These are phyloP conservation scores for Mongoloraphidia duomilia DNA, from an alignment of 2,888 invertebrate genomes.

Conservation along the genomic window DNA sequence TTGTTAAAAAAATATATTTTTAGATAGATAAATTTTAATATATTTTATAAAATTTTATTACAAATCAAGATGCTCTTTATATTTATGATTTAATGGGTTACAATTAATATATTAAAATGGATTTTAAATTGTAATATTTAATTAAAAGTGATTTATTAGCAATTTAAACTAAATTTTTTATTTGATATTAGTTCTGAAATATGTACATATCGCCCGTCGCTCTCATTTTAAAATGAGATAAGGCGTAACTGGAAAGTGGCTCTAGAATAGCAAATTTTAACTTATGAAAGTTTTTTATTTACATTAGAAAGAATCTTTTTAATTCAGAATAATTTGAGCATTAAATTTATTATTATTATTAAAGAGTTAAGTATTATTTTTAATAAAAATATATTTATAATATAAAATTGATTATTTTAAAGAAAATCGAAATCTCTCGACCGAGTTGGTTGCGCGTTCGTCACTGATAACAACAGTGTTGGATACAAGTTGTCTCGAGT, in stretches of 20 bases:
- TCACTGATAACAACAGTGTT: too few relatives aligned
- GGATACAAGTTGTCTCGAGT: too few relatives aligned
- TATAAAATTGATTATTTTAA: conserved; percentile 7
- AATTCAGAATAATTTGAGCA: conserved; percentile 27
- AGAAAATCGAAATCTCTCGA: too few relatives aligned
- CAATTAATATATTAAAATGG: conserved; percentile 38
- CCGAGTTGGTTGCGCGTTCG: too few relatives aligned
- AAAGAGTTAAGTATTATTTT: conserved; percentile 32
- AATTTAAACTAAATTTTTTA: conserved; percentile 38
- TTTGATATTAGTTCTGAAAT: conserved; percentile 49
- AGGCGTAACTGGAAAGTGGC: conserved; percentile 70
- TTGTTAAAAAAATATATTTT: conserved; percentile 29
- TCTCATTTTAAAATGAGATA: conserved; percentile 53
- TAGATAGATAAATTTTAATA: conserved; percentile 34
- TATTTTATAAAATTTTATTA: conserved; percentile 34
- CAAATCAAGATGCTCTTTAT: conserved; percentile 61
- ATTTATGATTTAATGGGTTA: conserved; percentile 51
- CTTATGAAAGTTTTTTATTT: conserved; percentile 50
- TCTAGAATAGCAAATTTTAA: conserved; percentile 50
- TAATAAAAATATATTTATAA: conserved; percentile 33
- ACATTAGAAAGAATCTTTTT: conserved; percentile 44
- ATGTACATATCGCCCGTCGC: conserved; percentile 71
- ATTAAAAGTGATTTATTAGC: conserved; percentile 51
- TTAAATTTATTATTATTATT: conserved; percentile 22
- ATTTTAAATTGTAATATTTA: conserved; percentile 34